Evolutionary conservation across 2,113 vertebrate genomes (phyloP), one percentile per base, ranked within the genome.

Genomic region (Labeo catla): DNA sequence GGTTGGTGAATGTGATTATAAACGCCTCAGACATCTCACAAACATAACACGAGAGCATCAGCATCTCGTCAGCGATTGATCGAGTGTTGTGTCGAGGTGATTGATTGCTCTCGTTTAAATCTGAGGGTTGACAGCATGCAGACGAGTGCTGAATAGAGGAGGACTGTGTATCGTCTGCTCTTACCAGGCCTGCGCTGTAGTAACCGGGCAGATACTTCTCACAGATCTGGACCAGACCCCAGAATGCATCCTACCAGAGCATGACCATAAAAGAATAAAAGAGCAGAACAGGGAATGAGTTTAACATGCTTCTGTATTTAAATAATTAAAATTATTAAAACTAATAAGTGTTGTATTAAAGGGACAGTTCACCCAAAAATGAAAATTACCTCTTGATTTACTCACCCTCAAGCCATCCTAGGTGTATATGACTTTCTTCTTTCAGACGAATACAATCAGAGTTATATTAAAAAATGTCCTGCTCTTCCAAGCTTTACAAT

Each of bases 201-300:
- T 96, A 96, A 84, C 95, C 95, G 68, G 95, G 95, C 76, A 96
- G 93, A 86, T 96, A 96, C 87, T 96, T 96, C 90, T 96, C 95
- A 92, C 95, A 96, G 54, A 96, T 96, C 91, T 96, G 95, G 39
- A 96, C 94, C 61, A 96, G 93, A 83, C 91, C 92, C 95, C 95
- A 96, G 87, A 96, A 96, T 2, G 95, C 95, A 92, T 96, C 95
- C 95, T 96, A 65, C 5, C 57, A 28, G n/a, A 23, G 36, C 49
- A 86, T 16, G 49, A 49, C 23, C 59, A 83, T 54, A 70, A 52
- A 74, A 16, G 54, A 52, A 80, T 16, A 83, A 65, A 28, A 34
- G 39, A 85, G 49, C 21, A 63, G 61, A 19, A 45, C 4, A 59
- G 43, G 45, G 4, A 28, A 73, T 70, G 50, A 65, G 57, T 23